These are phyloP conservation scores for Synchiropus splendidus DNA, from an alignment of 2,113 vertebrate genomes.

Conservation along the genomic window DNA sequence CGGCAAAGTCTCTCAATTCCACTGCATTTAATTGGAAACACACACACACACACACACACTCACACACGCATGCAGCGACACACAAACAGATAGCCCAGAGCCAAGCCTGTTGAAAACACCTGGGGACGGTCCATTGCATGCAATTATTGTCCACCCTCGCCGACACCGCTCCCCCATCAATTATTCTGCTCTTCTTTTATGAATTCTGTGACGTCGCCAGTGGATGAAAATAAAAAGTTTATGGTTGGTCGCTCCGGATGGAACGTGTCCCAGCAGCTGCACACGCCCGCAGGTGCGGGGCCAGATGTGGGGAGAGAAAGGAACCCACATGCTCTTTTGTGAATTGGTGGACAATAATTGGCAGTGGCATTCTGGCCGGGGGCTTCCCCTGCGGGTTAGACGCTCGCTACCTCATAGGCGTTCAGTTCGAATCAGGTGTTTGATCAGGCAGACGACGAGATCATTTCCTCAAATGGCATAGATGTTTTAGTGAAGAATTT, in stretches of 20 bases:
- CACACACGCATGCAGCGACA: too few species aligned
- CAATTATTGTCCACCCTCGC: slow-evolving; percentile 54
- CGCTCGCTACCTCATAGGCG: slow-evolving; percentile 18
- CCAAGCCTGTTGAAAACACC: slow-evolving; percentile 51
- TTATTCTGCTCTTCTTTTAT: slow-evolving; percentile 52
- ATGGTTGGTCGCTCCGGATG: slow-evolving; percentile 7
- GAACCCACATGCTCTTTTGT: too few species aligned
- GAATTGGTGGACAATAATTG: slow-evolving; percentile 32
- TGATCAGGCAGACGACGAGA: slow-evolving; percentile 1
- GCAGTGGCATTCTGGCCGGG: slow-evolving; percentile 31
- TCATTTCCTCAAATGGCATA: too few species aligned
- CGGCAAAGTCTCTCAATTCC: slow-evolving; percentile 58
- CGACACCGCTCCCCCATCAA: slow-evolving; percentile 28
- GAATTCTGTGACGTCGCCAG: slow-evolving; percentile 48
- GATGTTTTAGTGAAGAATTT: too few species aligned
- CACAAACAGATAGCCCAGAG: slow-evolving; percentile 50
- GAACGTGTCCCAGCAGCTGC: slow-evolving; percentile 14
- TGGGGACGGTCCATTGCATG: slow-evolving; percentile 33
- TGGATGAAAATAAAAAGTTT: slow-evolving; percentile 17
- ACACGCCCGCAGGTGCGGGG: slow-evolving; percentile 14
- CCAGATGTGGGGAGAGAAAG: background rate
- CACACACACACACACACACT: slow-evolving; percentile 15
- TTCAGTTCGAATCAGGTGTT: slow-evolving; percentile 5
- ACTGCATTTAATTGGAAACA: slow-evolving; percentile 53
- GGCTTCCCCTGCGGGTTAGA: slow-evolving; percentile 32